Conservation (phyloP, 2,113 vertebrate genomes). For the Myiozetetes cayanensis region DNA sequence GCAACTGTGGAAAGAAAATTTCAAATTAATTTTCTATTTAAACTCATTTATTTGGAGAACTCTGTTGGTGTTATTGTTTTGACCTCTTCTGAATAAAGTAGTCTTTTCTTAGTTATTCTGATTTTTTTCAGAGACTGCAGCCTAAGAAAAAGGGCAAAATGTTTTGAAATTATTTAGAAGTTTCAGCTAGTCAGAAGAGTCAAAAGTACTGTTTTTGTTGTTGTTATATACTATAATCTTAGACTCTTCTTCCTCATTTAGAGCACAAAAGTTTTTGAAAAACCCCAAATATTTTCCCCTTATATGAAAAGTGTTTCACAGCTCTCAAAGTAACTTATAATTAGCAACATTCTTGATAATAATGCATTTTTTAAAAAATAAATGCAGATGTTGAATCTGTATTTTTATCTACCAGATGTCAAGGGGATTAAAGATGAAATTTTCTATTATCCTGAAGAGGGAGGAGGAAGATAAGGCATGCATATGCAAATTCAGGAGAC, state of each 20-base stretch:
- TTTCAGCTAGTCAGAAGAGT: not conserved
- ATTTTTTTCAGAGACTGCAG: not conserved
- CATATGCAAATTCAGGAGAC: not conserved
- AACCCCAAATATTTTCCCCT: not conserved
- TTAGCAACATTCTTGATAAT: not conserved
- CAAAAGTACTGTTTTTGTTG: not conserved
- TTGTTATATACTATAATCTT: not conserved
- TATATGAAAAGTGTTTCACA: not conserved
- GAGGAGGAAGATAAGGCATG: not conserved
- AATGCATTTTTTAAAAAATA: not conserved
- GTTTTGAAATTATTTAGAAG: conserved; percentile 3
- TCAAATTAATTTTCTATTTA: not conserved
- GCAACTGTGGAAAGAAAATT: not conserved
- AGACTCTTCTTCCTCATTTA: not conserved
- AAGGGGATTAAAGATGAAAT: not conserved
- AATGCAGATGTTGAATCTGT: not conserved
- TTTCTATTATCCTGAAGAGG: not conserved
- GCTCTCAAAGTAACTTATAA: not conserved
- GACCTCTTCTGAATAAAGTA: conserved; percentile 14
- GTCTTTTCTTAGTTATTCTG: not conserved
- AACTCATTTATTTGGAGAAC: not conserved
- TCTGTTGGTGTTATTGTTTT: conserved; percentile 16
- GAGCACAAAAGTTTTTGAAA: not conserved
- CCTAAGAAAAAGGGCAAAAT: not conserved
- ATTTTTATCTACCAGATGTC: not conserved